phyloP scores from a whole-genome alignment of 2,113 vertebrate species.

The Balaeniceps rex region DNA sequence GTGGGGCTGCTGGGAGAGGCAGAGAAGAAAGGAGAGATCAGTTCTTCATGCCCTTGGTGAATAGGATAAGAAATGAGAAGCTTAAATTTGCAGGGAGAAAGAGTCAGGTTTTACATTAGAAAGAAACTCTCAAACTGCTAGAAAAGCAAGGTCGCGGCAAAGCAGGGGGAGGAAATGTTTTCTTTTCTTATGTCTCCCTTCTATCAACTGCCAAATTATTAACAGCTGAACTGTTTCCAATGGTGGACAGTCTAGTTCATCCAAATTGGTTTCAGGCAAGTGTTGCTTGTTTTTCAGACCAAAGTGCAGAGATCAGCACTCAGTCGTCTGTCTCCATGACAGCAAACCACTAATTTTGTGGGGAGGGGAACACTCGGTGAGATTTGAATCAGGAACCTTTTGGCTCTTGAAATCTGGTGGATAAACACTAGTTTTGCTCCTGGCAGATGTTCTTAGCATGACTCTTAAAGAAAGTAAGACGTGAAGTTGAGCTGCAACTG shows the following conservation, averaged over 20 bases:
- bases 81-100: not conserved
- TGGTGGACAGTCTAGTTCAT: not conserved
- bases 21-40: not conserved
- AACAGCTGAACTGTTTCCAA: not conserved
- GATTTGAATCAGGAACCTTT: not conserved
- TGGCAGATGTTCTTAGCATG: not conserved
- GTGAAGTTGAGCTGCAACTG: fast-evolving
- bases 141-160: not conserved
- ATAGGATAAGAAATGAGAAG: not conserved
- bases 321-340: not conserved
- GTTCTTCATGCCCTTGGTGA: not conserved
- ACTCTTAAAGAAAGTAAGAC: not conserved
- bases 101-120: not conserved
- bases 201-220: not conserved
- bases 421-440: not conserved
- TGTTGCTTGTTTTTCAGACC: not conserved
- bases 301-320: not conserved
- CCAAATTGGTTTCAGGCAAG: not conserved
- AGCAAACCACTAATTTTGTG: slow-evolving; percentile 10
- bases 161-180: not conserved
- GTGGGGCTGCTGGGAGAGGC: not conserved
- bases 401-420: not conserved
- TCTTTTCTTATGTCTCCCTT: not conserved
- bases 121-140: not conserved
- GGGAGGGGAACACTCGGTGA: not conserved